phyloP scores from a whole-genome alignment of 2,797 vertebrate species.

The Epinephelus malabaricus region DNA sequence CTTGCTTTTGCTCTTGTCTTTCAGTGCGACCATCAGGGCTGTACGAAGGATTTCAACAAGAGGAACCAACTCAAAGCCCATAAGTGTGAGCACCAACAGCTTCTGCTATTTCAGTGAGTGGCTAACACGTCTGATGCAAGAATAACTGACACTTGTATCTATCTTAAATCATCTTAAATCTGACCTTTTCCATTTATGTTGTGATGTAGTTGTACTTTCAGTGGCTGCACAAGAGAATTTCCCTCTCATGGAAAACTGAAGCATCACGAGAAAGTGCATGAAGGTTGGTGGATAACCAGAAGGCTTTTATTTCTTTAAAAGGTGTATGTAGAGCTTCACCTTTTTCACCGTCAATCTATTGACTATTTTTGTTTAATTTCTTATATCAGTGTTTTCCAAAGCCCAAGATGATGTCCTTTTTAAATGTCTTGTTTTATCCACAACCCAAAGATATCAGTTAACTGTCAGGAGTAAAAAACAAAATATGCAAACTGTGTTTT shows the following conservation, averaged over 20 bases:
- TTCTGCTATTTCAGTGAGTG: conserved; percentile 90
- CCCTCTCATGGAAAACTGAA: conserved; percentile 83
- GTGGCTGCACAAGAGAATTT: conserved; percentile 88
- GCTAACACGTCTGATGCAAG: background rate
- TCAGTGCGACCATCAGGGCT: conserved; percentile 90
- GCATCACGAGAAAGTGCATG: conserved; percentile 89
- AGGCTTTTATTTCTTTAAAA: too few relatives aligned
- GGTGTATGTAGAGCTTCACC: too few relatives aligned
- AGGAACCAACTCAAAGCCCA: conserved; percentile 91
- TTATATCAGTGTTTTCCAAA: too few relatives aligned
- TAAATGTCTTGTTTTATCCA: too few relatives aligned
- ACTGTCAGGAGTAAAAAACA: too few relatives aligned
- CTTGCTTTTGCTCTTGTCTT: background rate
- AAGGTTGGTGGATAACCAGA: conserved; percentile 80
- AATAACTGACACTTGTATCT: background rate
- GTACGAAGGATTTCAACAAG: conserved; percentile 90
- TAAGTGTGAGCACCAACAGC: conserved; percentile 85
- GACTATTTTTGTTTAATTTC: too few relatives aligned
- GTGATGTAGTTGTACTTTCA: conserved; percentile 85
- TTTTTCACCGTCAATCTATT: too few relatives aligned
- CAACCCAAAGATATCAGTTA: too few relatives aligned
- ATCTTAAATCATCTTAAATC: background rate
- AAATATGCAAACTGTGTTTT: too few relatives aligned
- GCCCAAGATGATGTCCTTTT: too few relatives aligned
- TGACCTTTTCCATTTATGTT: background rate